Evolutionary conservation across 2,797 vertebrate genomes (phyloP).

Genomic region (Apogon talboti): DNA sequence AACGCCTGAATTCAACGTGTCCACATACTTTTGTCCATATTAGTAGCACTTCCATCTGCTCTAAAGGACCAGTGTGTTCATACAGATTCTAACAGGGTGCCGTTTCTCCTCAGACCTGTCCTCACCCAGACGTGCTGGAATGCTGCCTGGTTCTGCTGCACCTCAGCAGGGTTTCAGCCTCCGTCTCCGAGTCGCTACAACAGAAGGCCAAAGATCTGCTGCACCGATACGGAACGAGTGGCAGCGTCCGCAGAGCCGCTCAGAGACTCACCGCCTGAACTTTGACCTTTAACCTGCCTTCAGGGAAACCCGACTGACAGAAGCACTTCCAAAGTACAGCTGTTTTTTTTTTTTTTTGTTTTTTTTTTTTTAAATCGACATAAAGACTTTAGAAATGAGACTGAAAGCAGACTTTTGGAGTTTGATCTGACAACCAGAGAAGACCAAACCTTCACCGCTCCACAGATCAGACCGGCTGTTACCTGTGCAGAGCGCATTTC

Average conservation of each 20-base stretch:
- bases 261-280: slow-evolving; percentile 48
- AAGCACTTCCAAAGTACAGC: slow-evolving; percentile 38
- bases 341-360: too few relatives aligned
- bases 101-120: slow-evolving; percentile 80
- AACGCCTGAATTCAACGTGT: too few relatives aligned
- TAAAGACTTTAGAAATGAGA: slow-evolving; percentile 7
- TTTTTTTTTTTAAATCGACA: too few relatives aligned
- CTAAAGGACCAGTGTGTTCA: too few relatives aligned
- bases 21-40: too few relatives aligned
- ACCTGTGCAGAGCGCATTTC: too few relatives aligned
- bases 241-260: slow-evolving; percentile 52
- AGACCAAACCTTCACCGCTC: background rate
- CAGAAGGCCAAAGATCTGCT: slow-evolving; percentile 83
- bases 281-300: background rate
- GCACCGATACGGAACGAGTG: slow-evolving; percentile 64
- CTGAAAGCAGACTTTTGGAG: background rate
- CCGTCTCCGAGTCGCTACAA: slow-evolving; percentile 66
- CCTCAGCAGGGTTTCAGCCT: slow-evolving; percentile 59
- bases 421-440: background rate
- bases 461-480: too few relatives aligned
- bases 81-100: background rate
- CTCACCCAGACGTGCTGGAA: slow-evolving; percentile 91
- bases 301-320: background rate
- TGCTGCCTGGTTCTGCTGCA: slow-evolving; percentile 91
- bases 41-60: too few relatives aligned